Percentiles rank a stretch among this genome's conserved stretches.
Conservation (phyloP, 1,140 invertebrate genomes). For the Thrips palmi region DNA sequence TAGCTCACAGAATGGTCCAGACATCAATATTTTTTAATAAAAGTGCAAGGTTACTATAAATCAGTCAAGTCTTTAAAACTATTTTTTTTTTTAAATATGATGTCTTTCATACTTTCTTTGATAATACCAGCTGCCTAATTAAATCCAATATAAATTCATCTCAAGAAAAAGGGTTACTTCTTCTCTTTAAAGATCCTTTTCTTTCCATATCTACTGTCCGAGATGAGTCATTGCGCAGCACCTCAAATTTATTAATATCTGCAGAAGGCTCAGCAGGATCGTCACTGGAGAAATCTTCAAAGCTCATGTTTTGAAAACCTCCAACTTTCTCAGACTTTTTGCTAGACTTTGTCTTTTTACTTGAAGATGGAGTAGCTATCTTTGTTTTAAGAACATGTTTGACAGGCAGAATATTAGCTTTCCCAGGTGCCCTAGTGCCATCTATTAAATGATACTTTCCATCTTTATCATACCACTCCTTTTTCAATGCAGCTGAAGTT, state of each 20-base stretch:
- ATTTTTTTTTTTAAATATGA: no score
- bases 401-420: slow-evolving; percentile 1
- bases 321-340: slow-evolving; percentile 15
- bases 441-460: slow-evolving; percentile 35
- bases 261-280: slow-evolving; percentile 22
- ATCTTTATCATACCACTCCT: slow-evolving; percentile 18
- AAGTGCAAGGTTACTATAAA: no score
- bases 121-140: no score
- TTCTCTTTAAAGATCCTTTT: slow-evolving; percentile 39
- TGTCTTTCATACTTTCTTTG: no score
- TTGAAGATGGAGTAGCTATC: slow-evolving; percentile 18
- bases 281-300: slow-evolving; percentile 56
- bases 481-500: slow-evolving; percentile 2
- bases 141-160: slow-evolving; percentile 14
- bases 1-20: no score
- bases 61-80: no score
- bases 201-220: slow-evolving; percentile 36
- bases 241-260: slow-evolving; percentile 34
- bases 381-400: slow-evolving; percentile 11
- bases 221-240: slow-evolving; percentile 28
- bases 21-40: no score
- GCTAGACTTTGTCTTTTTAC: slow-evolving; percentile 14
- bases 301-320: slow-evolving; percentile 61
- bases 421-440: slow-evolving; percentile 21
- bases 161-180: slow-evolving; percentile 48